These are phyloP conservation scores for Cataglyphis hispanica DNA, from an alignment of 1,140 invertebrate genomes.

Conservation along the genomic window DNA sequence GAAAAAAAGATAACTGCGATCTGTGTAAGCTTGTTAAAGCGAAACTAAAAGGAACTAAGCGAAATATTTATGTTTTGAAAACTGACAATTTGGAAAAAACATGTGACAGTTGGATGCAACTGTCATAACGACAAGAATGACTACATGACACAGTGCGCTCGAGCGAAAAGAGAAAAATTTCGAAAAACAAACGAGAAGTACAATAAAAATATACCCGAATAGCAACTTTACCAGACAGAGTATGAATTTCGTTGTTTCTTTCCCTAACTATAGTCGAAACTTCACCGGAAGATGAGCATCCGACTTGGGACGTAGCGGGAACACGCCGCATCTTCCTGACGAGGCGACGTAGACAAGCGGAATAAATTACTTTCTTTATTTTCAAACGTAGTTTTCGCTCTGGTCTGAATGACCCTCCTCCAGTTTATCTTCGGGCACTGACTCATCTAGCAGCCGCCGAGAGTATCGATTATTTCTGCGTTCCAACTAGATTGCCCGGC, in stretches of 20 bases:
- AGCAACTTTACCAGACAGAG: neutral
- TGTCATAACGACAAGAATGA: neutral
- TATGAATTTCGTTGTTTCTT: slow-evolving; percentile 7
- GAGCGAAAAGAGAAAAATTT: neutral
- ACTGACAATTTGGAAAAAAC: neutral
- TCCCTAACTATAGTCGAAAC: slow-evolving; percentile 48
- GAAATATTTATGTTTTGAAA: neutral
- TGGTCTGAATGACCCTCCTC: slow-evolving; percentile 36
- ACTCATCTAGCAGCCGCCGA: slow-evolving; percentile 37
- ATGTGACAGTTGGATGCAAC: neutral
- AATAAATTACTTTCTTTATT: slow-evolving; percentile 66
- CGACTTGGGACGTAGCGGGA: slow-evolving; percentile 8
- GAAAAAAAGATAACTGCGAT: neutral
- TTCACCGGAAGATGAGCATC: slow-evolving; percentile 55
- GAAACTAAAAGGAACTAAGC: neutral
- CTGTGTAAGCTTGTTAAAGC: slow-evolving; percentile 1
- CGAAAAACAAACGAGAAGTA: neutral
- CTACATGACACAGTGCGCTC: neutral
- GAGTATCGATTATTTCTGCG: slow-evolving; percentile 50
- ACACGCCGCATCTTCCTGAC: slow-evolving; percentile 29
- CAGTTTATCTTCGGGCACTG: slow-evolving; percentile 45
- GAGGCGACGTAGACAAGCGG: slow-evolving; percentile 42
- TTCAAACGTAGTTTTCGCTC: slow-evolving; percentile 24
- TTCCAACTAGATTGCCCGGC: slow-evolving; percentile 15
- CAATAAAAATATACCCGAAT: neutral